phyloP scores from a whole-genome alignment of 2,888 invertebrate species.

The Lycia hirtaria region DNA sequence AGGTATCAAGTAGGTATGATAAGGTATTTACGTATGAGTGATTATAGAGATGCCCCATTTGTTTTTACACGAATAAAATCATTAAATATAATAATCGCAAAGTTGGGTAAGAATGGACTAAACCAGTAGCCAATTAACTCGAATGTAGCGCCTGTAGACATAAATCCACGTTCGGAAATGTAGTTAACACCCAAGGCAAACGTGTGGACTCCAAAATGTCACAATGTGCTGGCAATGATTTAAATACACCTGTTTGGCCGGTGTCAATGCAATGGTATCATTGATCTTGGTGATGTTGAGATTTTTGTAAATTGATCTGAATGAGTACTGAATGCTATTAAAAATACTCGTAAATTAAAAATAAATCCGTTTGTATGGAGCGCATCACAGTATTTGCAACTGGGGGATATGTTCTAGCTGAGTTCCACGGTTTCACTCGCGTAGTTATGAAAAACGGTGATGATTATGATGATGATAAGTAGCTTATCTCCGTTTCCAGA shows the following conservation, averaged over 20 bases:
- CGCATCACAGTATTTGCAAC: no score
- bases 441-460: no score
- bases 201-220: constrained; percentile 40
- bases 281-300: constrained; percentile 1
- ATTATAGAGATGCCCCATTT: no score
- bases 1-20: no score
- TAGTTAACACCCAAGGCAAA: constrained; percentile 41
- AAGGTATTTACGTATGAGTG: no score
- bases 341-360: no score
- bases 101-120: constrained; percentile 1
- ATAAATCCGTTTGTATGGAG: no score
- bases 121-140: constrained; percentile 5
- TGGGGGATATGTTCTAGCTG: no score
- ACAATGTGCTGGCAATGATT: constrained; percentile 33
- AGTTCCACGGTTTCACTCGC: no score
- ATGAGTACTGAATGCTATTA: no score
- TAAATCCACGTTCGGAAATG: constrained; percentile 23
- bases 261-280: constrained; percentile 21
- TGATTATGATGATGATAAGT: no score
- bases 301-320: neutral
- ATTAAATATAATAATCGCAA: neutral
- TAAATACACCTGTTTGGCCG: constrained; percentile 29
- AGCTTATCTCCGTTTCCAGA: no score
- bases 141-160: constrained; percentile 1
- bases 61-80: neutral